A percentile compares a stretch with the other conserved stretches of the same genome.
phyloP scores from a whole-genome alignment of 1,140 invertebrate species.

The Drosophila nannoptera region DNA sequence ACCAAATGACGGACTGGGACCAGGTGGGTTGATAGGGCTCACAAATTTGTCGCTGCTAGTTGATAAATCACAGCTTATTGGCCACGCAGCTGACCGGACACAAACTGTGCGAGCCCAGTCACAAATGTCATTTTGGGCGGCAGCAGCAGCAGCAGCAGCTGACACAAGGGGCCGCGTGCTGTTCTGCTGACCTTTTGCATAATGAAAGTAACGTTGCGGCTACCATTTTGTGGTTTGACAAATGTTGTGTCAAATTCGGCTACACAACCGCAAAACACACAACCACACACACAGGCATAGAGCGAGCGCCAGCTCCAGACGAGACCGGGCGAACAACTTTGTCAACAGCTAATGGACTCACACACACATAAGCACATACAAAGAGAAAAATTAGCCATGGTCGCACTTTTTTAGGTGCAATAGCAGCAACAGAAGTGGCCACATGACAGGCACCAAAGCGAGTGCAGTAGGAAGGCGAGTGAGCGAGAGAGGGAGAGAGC shows the following conservation, averaged over 20 bases:
- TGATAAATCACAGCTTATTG: constrained; percentile 68
- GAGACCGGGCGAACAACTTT: constrained; percentile 63
- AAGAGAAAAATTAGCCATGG: constrained; percentile 66
- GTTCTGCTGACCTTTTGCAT: constrained; percentile 71
- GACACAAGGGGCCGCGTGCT: constrained; percentile 1
- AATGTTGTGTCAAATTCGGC: constrained; percentile 77
- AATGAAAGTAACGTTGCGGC: constrained; percentile 75
- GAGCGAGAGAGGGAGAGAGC: background rate
- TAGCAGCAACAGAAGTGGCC: constrained; percentile 37
- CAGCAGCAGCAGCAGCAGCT: background rate
- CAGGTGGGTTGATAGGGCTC: background rate
- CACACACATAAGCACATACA: constrained; percentile 32
- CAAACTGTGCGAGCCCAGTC: constrained; percentile 34
- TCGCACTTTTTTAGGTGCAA: constrained; percentile 52
- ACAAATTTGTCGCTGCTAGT: constrained; percentile 31
- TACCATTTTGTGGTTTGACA: constrained; percentile 76
- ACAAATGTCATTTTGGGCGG: constrained; percentile 55
- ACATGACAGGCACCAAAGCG: constrained; percentile 40
- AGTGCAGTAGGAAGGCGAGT: background rate
- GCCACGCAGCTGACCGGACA: constrained; percentile 40
- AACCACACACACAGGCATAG: constrained; percentile 5
- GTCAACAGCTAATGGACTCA: constrained; percentile 76
- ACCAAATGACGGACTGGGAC: constrained; percentile 29
- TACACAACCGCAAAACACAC: constrained; percentile 58
- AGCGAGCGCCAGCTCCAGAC: constrained; percentile 4